Conservation (phyloP, 2,888 invertebrate species). For the Microplitis manilae region DNA sequence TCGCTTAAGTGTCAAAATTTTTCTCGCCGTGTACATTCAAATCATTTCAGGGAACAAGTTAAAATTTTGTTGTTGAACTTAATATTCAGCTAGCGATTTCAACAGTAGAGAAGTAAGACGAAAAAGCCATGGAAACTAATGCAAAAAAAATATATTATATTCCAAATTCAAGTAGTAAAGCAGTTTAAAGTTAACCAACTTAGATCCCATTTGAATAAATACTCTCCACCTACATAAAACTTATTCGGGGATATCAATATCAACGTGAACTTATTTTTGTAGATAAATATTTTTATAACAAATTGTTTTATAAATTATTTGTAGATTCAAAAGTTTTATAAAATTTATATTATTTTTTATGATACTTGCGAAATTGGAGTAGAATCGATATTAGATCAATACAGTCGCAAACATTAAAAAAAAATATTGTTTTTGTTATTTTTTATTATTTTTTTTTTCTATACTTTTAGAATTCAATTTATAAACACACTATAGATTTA, state of each 20-base stretch:
- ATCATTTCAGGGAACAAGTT: constrained; percentile 9
- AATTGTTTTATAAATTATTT: not conserved
- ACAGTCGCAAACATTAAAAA: not conserved
- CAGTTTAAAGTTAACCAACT: not conserved
- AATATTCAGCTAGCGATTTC: not conserved
- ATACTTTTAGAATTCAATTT: constrained; percentile 4
- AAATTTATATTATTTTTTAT: not conserved
- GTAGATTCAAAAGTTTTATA: not conserved
- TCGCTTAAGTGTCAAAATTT: too few species aligned
- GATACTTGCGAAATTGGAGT: not conserved
- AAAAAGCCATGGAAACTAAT: not conserved
- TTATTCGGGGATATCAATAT: not conserved
- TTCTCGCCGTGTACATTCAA: not conserved
- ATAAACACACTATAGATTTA: constrained; percentile 7
- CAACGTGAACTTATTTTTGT: not conserved
- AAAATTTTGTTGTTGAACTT: not conserved
- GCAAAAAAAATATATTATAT: not conserved
- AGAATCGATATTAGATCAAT: not conserved
- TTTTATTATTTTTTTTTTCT: not conserved
- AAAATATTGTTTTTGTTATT: not conserved
- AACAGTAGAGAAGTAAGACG: not conserved
- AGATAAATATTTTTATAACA: not conserved
- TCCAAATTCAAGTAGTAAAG: not conserved
- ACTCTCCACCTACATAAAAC: not conserved
- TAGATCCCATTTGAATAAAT: not conserved